Evolutionary conservation across 2,113 vertebrate species (phyloP).

Genomic region (Crotophaga sulcirostris): DNA sequence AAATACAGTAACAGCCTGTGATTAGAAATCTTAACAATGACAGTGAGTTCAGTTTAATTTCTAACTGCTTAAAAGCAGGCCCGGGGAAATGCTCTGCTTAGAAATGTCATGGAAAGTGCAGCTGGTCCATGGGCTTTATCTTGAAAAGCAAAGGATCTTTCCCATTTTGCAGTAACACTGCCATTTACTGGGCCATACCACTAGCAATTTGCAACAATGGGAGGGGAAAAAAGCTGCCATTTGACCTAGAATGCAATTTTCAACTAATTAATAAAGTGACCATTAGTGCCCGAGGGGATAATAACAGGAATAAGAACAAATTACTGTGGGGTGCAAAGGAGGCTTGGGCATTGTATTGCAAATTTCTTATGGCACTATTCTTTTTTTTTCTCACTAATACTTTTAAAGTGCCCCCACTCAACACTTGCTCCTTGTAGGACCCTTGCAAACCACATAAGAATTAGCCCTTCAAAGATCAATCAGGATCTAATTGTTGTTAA

Average conservation of each 20-base stretch:
- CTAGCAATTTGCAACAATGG: constrained; percentile 74
- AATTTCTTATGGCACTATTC: constrained; percentile 74
- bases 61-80: constrained; percentile 61
- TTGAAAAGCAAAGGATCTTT: constrained; percentile 73
- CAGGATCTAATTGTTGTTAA: constrained; percentile 76
- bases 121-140: constrained; percentile 69
- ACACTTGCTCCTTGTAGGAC: constrained; percentile 74
- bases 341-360: constrained; percentile 73
- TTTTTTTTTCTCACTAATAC: constrained; percentile 60
- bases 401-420: constrained; percentile 77
- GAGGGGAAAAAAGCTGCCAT: constrained; percentile 73
- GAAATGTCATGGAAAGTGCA: constrained; percentile 70
- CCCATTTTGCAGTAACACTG: constrained; percentile 66
- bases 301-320: constrained; percentile 79
- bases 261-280: constrained; percentile 79
- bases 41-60: constrained; percentile 58
- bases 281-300: constrained; percentile 77
- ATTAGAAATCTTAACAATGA: constrained; percentile 58
- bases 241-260: constrained; percentile 78
- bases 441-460: constrained; percentile 74
- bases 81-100: constrained; percentile 52
- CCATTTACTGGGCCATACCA: constrained; percentile 72
- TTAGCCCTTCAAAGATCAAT: constrained; percentile 78
- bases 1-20: constrained; percentile 50
- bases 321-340: constrained; percentile 70